Evolutionary conservation across 1,140 invertebrate species (phyloP), one percentile per base, ranked within the genome.

Genomic region (Leptopilina boulardi): DNA sequence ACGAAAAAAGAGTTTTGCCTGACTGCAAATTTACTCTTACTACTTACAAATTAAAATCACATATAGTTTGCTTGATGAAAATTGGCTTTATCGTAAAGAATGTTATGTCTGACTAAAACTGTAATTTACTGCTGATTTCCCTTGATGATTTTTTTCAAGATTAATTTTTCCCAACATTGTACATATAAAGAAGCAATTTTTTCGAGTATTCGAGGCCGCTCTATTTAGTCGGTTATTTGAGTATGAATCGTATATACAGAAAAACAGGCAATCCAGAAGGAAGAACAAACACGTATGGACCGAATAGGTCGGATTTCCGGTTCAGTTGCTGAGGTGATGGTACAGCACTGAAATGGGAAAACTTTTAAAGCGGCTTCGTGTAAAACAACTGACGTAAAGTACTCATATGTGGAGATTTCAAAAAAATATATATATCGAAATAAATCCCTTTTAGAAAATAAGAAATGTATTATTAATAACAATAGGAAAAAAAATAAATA

Each of bases 261-360:
- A 66, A 30, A 66, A 34, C 59, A 66, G 15, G 59, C 59, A 66
- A 66, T 34, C 59, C 15, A n/a, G 8, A 59, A 30, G 11, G 26
- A 34, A 30, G 59, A 66, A 66, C 59, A 66, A 66, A 66, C 26
- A 66, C 23, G 26, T 66, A 66, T 30, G 59, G 26, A 30, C 23
- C 23, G 23, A 66, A 66, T 66, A 30, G 56, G 56, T 66, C 2
- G 23, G 13, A 66, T 66, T 66, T 66, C 59, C 59, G 59, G 26
- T 66, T 30, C 59, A n/a, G 59, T 30, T 66, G 59, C 59, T 66
- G 23, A 66, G 59, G 59, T 66, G 59, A 66, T 66, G 59, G 11
- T 66, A 66, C 59, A 66, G 11, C 26, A 34, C 59, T 23, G 59
- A 66, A 66, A 66, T 66, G 59, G 21, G 59, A 66, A 66, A 66